Evolutionary conservation across 2,113 vertebrate genomes (phyloP).

Genomic region (Pipra filicauda): DNA sequence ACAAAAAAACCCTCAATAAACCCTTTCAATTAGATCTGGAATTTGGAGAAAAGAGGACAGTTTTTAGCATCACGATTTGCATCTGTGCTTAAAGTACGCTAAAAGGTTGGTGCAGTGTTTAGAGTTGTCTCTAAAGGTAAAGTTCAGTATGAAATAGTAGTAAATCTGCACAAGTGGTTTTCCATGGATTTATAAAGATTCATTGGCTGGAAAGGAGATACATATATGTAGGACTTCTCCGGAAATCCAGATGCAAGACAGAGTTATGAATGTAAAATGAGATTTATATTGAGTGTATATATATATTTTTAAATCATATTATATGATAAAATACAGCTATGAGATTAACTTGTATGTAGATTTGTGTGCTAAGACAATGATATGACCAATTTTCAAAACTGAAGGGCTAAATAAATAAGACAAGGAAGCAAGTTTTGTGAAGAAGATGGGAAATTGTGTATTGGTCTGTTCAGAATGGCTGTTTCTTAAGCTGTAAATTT

Average conservation of each 20-base stretch:
- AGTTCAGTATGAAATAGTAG: neutral
- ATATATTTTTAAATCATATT: neutral
- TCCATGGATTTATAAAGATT: neutral
- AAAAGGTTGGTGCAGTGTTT: neutral
- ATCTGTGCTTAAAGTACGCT: neutral
- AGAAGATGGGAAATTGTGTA: neutral
- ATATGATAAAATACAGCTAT: neutral
- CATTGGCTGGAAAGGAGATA: neutral
- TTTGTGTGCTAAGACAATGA: neutral
- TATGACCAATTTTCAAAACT: neutral
- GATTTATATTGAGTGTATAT: neutral
- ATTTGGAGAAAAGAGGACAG: constrained; percentile 1
- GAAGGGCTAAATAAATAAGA: neutral
- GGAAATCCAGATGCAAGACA: neutral
- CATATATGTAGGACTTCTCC: neutral
- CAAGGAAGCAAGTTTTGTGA: neutral
- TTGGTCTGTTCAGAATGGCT: constrained; percentile 16
- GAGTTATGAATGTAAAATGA: neutral
- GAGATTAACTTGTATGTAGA: neutral
- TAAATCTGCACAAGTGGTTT: neutral
- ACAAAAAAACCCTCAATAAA: neutral
- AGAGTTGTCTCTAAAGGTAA: neutral
- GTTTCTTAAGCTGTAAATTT: constrained; percentile 47
- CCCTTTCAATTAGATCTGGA: neutral
- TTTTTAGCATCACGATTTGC: neutral